Conservation (phyloP, 2,797 vertebrate genomes). For the Cryptoprocta ferox region DNA sequence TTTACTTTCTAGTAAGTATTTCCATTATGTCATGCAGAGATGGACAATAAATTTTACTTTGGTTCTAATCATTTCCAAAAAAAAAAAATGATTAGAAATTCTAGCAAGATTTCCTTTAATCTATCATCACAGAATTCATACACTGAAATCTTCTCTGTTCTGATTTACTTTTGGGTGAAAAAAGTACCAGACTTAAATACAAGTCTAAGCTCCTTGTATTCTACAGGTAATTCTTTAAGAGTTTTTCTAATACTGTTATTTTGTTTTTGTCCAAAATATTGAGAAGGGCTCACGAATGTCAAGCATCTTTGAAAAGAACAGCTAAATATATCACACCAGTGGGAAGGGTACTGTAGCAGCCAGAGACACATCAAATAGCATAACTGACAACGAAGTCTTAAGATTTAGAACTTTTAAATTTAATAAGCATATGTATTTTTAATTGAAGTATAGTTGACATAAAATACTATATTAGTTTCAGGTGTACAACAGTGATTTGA, state of each 20-base stretch:
- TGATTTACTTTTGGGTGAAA: neutral
- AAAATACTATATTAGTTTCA: neutral
- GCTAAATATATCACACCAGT: neutral
- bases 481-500: neutral
- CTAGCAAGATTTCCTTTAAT: conserved; percentile 28
- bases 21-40: conserved; percentile 46
- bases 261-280: neutral
- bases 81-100: conserved; percentile 4
- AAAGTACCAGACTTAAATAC: neutral
- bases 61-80: conserved; percentile 15
- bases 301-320: neutral
- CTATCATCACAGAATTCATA: conserved; percentile 5
- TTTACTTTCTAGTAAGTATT: conserved; percentile 54
- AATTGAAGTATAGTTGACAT: neutral
- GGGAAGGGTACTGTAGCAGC: neutral
- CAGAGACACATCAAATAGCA: neutral
- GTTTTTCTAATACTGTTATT: neutral
- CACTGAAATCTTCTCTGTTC: neutral
- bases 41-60: conserved; percentile 39
- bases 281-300: neutral
- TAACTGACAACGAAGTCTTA: neutral
- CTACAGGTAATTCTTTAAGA: neutral
- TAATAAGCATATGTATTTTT: neutral
- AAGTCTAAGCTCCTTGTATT: conserved; percentile 5
- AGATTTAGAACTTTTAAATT: neutral